These are phyloP conservation scores for Aurelia sp. DNA, from an alignment of 30 jellyfish, hydroid and myxozoan genomes.

Conservation along the genomic window DNA sequence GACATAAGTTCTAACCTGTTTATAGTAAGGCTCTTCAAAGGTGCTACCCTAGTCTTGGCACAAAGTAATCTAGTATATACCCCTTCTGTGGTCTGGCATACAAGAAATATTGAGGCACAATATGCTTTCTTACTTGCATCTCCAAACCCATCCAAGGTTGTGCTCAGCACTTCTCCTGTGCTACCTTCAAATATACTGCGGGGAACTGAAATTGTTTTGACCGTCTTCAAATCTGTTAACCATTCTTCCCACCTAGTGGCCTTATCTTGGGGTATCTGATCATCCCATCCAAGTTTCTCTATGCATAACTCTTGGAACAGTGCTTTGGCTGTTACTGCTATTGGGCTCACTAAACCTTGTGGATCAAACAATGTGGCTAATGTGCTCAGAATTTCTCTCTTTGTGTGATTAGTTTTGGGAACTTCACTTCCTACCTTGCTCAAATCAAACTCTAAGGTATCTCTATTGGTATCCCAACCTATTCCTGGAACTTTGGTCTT, in stretches of 20 bases:
- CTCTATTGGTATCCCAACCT: slow-evolving; percentile 63
- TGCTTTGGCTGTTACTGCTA: slow-evolving; percentile 54
- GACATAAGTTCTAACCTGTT: too few relatives aligned
- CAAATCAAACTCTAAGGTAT: slow-evolving; percentile 47
- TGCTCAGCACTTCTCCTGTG: slow-evolving; percentile 8
- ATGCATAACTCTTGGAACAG: slow-evolving; percentile 57
- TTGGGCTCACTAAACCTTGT: slow-evolving; percentile 53
- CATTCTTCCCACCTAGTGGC: slow-evolving; percentile 42
- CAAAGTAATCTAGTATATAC: background rate
- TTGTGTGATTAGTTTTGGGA: slow-evolving; percentile 10
- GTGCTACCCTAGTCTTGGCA: too few relatives aligned
- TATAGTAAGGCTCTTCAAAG: too few relatives aligned
- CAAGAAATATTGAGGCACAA: slow-evolving; percentile 41
- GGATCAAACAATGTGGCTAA: slow-evolving; percentile 66
- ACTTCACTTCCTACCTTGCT: background rate
- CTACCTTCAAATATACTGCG: background rate
- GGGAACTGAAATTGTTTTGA: slow-evolving; percentile 20
- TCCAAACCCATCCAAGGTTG: slow-evolving; percentile 34
- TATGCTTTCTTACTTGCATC: slow-evolving; percentile 52
- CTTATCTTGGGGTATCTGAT: slow-evolving; percentile 38
- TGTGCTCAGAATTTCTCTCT: slow-evolving; percentile 46
- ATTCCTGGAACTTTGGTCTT: slow-evolving; percentile 63
- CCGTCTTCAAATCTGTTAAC: slow-evolving; percentile 32
- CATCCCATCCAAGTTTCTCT: slow-evolving; percentile 50
- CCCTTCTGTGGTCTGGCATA: slow-evolving; percentile 17